A percentile compares a stretch with the other conserved stretches of the same genome.
Conservation (phyloP, 2,113 vertebrate species). For the Tapirus terrestris region DNA sequence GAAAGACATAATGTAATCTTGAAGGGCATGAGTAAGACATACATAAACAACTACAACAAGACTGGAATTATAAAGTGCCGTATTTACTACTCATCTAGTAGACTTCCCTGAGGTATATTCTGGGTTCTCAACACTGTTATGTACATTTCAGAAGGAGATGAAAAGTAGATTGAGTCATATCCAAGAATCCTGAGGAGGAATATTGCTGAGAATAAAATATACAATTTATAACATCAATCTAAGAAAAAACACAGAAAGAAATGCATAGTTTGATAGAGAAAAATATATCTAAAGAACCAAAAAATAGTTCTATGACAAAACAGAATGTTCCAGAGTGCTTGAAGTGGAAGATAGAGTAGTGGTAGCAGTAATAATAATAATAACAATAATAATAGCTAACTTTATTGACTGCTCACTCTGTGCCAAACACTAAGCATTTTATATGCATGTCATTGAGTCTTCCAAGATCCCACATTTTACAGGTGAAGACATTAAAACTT, state of each 20-base stretch:
- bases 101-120: not conserved
- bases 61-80: not conserved
- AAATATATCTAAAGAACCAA: not conserved
- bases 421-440: constrained; percentile 21
- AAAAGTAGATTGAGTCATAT: constrained; percentile 31
- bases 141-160: not conserved
- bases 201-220: not conserved
- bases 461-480: not conserved
- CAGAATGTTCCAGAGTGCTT: not conserved
- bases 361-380: not conserved
- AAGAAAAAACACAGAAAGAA: not conserved
- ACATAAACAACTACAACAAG: not conserved
- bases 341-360: not conserved
- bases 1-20: not conserved
- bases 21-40: constrained; percentile 28
- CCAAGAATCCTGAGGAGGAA: constrained; percentile 21
- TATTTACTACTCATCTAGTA: not conserved
- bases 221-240: not conserved
- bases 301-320: constrained; percentile 8
- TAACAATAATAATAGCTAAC: not conserved
- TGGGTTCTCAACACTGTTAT: not conserved
- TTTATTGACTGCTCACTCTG: not conserved
- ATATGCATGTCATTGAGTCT: not conserved
- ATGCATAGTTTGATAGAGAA: not conserved
- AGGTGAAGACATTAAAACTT: constrained; percentile 40